Percentiles rank a stretch among this genome's conserved stretches.
phyloP scores from a whole-genome alignment of 2,888 invertebrate species.

The Pristionchus entomophagus region DNA sequence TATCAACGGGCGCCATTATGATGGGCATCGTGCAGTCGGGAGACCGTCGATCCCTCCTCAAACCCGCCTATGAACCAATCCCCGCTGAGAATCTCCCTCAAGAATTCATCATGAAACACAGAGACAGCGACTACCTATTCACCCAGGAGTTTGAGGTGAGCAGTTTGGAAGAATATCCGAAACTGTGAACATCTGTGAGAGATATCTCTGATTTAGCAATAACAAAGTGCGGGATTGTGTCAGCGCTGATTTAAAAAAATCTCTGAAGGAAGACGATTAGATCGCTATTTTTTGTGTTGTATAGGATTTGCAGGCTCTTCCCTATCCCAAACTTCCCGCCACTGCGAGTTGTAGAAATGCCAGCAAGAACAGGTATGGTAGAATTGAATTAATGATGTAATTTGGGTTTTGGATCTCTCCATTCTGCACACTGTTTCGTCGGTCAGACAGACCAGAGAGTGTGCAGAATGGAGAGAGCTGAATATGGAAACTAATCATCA shows the following conservation, averaged over 20 bases:
- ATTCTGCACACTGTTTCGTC: too few relatives aligned
- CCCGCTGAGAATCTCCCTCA: conserved; percentile 69
- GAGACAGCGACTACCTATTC: conserved; percentile 75
- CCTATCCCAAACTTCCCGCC: conserved; percentile 64
- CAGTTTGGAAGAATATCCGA: neutral
- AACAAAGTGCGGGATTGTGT: too few relatives aligned
- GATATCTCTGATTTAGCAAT: too few relatives aligned
- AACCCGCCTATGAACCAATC: conserved; percentile 62
- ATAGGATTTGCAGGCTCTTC: conserved; percentile 65
- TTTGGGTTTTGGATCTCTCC: too few relatives aligned
- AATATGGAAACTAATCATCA: too few relatives aligned
- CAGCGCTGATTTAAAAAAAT: too few relatives aligned
- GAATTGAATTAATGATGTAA: neutral
- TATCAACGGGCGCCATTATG: conserved; percentile 33
- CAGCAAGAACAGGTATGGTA: conserved; percentile 59
- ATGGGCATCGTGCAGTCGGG: conserved; percentile 4
- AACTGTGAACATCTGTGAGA: too few relatives aligned
- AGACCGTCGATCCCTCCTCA: conserved; percentile 48
- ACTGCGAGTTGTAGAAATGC: conserved; percentile 69
- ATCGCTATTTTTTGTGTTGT: too few relatives aligned
- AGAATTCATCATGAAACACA: conserved; percentile 71
- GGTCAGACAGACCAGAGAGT: too few relatives aligned
- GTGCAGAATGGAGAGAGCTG: too few relatives aligned
- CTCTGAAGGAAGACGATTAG: too few relatives aligned
- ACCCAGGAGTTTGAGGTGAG: conserved; percentile 71